Evolutionary conservation across 2,888 invertebrate species (phyloP), one percentile per base, ranked within the genome.

Genomic region (Idaea straminata): DNA sequence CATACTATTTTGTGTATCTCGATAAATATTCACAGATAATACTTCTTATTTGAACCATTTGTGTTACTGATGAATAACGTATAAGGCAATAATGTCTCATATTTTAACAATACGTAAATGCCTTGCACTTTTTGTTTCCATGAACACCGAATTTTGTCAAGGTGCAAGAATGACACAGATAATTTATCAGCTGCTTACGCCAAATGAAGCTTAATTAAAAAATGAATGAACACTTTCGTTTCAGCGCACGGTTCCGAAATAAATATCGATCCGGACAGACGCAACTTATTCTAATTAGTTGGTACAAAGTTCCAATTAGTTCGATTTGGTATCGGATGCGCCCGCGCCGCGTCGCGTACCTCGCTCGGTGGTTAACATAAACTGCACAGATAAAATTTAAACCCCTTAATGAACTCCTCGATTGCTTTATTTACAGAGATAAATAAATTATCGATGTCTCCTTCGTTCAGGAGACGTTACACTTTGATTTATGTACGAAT

Each of bases 301-400:
- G 80, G 81, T 84, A 85, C 86, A 77, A 80, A 83, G 80, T 81
- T 79, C 87, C 87, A 88, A 89, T 89, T 89, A 89, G 88, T 86
- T 83, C 80, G 82, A 83, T 83, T 82, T 77, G 77, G 83, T 79
- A 88, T 86, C 85, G 82, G 79, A 82, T 80, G 83, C 76, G 80
- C 74, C 74, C 64, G 78, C 71, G 73, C 77, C 74, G 68, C 74
- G 63, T 75, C 73, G 71, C 76, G 59, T 59, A 66, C 70, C 77
- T 70, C 77, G 72, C 74, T 72, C 79, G 83, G 84, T 85, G 87
- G 84, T 83, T 84, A 85, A 83, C 85, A 87, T 87, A 88, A 88
- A 87, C 84, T 83, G 84, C 82, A 78, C 83, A 83, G 88, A 89
- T 88, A 89, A 88, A 85, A 86, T 87, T 89, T 86, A 87, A 89